Evolutionary conservation across 2,888 invertebrate genomes (phyloP).

Genomic region (Drosophila antonietae): DNA sequence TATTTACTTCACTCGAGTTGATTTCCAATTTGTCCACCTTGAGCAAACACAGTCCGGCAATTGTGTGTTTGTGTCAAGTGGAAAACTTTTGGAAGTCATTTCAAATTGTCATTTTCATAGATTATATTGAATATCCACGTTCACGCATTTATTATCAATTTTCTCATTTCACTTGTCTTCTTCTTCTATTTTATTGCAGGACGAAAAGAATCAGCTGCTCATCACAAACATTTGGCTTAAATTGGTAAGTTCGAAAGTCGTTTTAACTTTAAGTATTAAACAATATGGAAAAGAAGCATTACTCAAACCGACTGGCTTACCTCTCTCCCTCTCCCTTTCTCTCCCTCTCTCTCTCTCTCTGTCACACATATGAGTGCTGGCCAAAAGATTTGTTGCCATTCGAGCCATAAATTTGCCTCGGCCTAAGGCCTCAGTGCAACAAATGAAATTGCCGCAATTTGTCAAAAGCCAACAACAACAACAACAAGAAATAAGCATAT

Average conservation of each 20-base stretch:
- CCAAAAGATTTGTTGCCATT: conserved; percentile 48
- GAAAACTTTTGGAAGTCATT: neutral
- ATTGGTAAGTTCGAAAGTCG: conserved; percentile 89
- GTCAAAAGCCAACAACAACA: conserved; percentile 42
- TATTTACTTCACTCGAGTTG: conserved; percentile 36
- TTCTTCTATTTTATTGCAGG: conserved; percentile 87
- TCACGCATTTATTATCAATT: neutral
- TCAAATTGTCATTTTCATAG: neutral
- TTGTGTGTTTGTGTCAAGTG: neutral
- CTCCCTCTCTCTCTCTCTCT: neutral
- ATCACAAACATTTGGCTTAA: conserved; percentile 98
- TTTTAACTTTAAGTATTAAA: conserved; percentile 24
- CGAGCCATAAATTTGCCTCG: conserved; percentile 48
- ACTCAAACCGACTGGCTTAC: conserved; percentile 17
- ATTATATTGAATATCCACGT: neutral
- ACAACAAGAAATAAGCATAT: neutral
- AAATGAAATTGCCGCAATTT: conserved; percentile 65
- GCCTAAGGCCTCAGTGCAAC: conserved; percentile 55
- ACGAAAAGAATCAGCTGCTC: conserved; percentile 98
- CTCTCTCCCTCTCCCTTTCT: neutral
- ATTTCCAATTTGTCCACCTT: conserved; percentile 41
- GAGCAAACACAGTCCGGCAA: neutral
- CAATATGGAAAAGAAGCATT: conserved; percentile 24
- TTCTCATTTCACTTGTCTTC: neutral
- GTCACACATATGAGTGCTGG: conserved; percentile 44